A percentile compares a stretch with the other conserved stretches of the same genome.
Conservation (phyloP, 64 coral and sea anemone species). For the Stichodactyla mertensii region DNA sequence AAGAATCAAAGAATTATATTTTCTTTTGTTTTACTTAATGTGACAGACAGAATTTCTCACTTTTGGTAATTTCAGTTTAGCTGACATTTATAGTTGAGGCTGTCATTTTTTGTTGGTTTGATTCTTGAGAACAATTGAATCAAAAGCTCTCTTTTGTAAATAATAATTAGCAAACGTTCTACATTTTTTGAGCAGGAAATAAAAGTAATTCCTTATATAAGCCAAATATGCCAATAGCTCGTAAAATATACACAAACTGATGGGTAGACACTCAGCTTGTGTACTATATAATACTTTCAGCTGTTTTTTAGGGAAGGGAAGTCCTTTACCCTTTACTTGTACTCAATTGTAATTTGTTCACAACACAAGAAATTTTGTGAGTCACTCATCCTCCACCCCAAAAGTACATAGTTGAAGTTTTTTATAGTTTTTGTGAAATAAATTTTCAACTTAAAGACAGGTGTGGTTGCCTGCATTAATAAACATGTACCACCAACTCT, state of each 20-base stretch:
- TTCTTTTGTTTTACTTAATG: background rate
- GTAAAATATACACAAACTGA: background rate
- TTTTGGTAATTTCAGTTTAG: background rate
- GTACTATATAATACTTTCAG: background rate
- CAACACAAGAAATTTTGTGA: background rate
- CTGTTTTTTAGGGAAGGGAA: background rate
- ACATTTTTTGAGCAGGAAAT: background rate
- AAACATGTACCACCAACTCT: background rate
- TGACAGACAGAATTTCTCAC: background rate
- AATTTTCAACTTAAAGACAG: background rate
- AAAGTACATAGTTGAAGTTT: background rate
- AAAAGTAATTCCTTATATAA: background rate
- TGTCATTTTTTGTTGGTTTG: background rate
- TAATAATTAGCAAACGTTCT: background rate
- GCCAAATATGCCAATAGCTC: background rate
- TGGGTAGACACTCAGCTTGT: background rate
- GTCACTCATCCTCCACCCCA: background rate
- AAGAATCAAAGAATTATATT: background rate
- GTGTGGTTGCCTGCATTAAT: background rate
- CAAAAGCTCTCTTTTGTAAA: background rate
- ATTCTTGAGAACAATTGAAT: background rate
- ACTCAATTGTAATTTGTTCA: background rate
- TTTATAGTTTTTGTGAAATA: background rate
- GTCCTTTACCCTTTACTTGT: background rate
- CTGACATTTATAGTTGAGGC: background rate